These are phyloP conservation scores for Trichopria drosophilae DNA, from an alignment of 2,888 invertebrate species.

Conservation along the genomic window DNA sequence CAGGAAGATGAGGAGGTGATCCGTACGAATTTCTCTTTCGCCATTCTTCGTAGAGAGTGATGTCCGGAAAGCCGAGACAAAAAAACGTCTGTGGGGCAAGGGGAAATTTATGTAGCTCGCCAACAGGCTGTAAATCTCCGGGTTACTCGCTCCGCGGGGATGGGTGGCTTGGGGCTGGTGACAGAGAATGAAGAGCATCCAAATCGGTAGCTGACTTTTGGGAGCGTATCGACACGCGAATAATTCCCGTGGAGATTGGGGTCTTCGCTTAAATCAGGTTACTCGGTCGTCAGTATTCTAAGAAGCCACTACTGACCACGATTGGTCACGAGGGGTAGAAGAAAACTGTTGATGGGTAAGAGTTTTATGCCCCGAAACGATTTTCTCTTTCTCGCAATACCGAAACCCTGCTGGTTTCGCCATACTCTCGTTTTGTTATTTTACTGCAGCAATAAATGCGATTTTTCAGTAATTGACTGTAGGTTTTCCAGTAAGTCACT, in stretches of 20 bases:
- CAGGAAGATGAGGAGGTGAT: conserved; percentile 32
- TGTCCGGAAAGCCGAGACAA: not conserved
- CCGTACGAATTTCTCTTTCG: conserved; percentile 15
- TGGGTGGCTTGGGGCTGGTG: not conserved
- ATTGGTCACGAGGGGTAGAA: conserved; percentile 53
- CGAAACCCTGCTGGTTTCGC: too few species aligned
- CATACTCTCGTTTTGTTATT: too few species aligned
- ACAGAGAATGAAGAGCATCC: conserved; percentile 31
- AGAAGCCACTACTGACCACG: conserved; percentile 39
- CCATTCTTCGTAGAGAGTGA: conserved; percentile 23
- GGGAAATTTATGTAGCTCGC: conserved; percentile 35
- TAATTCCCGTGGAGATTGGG: conserved; percentile 36
- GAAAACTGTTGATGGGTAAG: too few species aligned
- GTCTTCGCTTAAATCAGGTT: conserved; percentile 45
- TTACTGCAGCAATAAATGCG: too few species aligned
- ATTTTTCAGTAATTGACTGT: too few species aligned
- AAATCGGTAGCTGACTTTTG: conserved; percentile 33
- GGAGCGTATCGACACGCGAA: conserved; percentile 29
- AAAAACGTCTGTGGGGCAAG: conserved; percentile 11
- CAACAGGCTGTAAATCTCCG: conserved; percentile 44
- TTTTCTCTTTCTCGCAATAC: too few species aligned
- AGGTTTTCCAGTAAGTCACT: too few species aligned
- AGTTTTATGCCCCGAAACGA: too few species aligned
- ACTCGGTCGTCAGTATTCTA: conserved; percentile 51
- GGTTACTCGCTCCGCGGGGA: not conserved